phyloP scores from a whole-genome alignment of 2,888 invertebrate genomes.

The Ceriagrion tenellum region DNA sequence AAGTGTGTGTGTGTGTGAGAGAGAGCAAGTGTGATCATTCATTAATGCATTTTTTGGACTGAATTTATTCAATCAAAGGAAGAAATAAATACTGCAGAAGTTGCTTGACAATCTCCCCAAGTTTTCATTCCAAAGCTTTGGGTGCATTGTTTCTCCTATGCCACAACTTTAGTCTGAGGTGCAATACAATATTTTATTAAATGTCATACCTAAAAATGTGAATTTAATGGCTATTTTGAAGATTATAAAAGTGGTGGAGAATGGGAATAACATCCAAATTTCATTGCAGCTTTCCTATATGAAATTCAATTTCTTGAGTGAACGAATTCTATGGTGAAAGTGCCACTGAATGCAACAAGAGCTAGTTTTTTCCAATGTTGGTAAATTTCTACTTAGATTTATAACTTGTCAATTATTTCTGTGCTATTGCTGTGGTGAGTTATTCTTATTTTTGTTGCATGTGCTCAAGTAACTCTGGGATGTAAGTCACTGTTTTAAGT shows the following conservation, averaged over 20 bases:
- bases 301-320: neutral
- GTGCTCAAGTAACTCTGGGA: neutral
- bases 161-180: constrained; percentile 51
- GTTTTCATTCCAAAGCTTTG: constrained; percentile 4
- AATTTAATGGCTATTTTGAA: constrained; percentile 21
- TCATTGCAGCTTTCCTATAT: neutral
- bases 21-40: constrained; percentile 42
- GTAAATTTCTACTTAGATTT: neutral
- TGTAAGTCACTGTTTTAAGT: neutral
- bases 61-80: constrained; percentile 51
- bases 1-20: constrained; percentile 1
- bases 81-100: constrained; percentile 10
- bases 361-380: neutral
- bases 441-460: neutral
- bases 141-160: constrained; percentile 25
- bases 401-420: neutral
- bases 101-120: constrained; percentile 20
- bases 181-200: constrained; percentile 48
- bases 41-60: constrained; percentile 48
- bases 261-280: neutral
- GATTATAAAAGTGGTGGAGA: neutral
- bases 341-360: neutral
- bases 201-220: constrained; percentile 38
- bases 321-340: neutral
- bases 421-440: neutral